These are phyloP conservation scores for Colossoma macropomum DNA, from an alignment of 2,113 vertebrate genomes.

Conservation along the genomic window DNA sequence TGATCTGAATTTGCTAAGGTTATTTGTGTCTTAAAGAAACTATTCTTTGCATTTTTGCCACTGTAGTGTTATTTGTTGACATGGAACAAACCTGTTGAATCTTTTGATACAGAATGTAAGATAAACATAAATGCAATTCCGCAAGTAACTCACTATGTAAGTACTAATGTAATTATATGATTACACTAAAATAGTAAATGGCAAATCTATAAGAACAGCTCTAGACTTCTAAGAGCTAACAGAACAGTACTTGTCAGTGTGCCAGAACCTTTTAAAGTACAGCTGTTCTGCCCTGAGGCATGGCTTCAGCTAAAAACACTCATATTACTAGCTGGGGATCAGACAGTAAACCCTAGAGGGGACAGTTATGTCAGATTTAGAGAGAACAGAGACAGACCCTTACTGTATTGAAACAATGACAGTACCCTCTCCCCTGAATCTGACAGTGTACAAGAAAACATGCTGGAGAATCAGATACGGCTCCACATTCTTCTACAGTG, in stretches of 20 bases:
- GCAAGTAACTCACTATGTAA: too few relatives aligned
- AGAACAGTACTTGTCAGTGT: neutral
- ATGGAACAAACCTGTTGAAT: too few relatives aligned
- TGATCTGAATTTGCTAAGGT: too few relatives aligned
- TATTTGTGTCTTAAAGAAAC: too few relatives aligned
- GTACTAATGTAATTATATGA: too few relatives aligned
- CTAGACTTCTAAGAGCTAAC: neutral
- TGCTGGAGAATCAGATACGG: neutral
- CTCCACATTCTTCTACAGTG: neutral
- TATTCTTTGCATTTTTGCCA: too few relatives aligned
- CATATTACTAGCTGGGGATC: neutral
- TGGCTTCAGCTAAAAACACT: neutral
- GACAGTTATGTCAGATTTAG: neutral
- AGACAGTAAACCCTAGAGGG: neutral
- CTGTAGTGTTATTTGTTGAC: too few relatives aligned
- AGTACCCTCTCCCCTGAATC: neutral
- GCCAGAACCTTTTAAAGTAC: neutral
- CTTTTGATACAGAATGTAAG: too few relatives aligned
- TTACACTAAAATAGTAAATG: too few relatives aligned
- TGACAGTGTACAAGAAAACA: neutral
- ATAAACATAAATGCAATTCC: too few relatives aligned
- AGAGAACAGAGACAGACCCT: neutral
- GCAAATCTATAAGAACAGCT: neutral
- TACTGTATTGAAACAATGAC: neutral
- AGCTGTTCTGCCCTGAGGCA: neutral